Base-by-base conservation (phyloP, 2,797 vertebrate species). In the Gymnodraco acuticeps region DNA sequence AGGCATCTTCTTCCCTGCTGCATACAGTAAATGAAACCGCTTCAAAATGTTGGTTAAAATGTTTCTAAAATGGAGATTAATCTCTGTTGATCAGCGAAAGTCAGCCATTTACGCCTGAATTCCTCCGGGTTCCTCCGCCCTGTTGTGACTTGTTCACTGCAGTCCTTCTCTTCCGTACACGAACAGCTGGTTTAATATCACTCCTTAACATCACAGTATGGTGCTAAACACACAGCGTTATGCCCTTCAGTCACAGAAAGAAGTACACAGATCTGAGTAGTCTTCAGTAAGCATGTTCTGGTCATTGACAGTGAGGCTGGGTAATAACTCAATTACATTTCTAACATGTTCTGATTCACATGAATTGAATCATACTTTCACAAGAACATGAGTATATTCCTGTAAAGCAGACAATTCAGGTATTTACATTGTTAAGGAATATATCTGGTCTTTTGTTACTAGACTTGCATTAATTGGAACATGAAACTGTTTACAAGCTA, bases 141-240 rank as follows among this genome's bases (percentile, higher is more conserved):
- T 91, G 90, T 88, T 58, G 64, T 42, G 78, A 89, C 89, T 72
- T 86, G 89, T 86, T 83, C 7, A 19, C 13, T 51, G 0, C 12
- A 23, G 68, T 51, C 38, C 41, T 45, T 56, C 47, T 19, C 47
- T 9, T 43, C 17, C 63, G 17, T 17, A n/a, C 16, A 19, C 19
- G 33, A 0, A 47, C 19, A 69, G 10, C 20, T 3, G 9, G 7
- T 45, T 8, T 0, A 0, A 23, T 5, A 51, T 70, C 27, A 14
- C 16, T 19, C 8, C 10, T 31, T 4, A 33, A 20, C 1, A 38
- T 64, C 33, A 46, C 1, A 19, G 2, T 33, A 10, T 6, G 16
- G 0, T 0, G 0, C 46, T 27, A 48, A 52, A 75, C 27, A 54
- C 46, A 38, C 13, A 5, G 12, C 0, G 2, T 5, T 11, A 10